Evolutionary conservation across 2,888 invertebrate species (phyloP).

Genomic region (Stenodema calcarata): DNA sequence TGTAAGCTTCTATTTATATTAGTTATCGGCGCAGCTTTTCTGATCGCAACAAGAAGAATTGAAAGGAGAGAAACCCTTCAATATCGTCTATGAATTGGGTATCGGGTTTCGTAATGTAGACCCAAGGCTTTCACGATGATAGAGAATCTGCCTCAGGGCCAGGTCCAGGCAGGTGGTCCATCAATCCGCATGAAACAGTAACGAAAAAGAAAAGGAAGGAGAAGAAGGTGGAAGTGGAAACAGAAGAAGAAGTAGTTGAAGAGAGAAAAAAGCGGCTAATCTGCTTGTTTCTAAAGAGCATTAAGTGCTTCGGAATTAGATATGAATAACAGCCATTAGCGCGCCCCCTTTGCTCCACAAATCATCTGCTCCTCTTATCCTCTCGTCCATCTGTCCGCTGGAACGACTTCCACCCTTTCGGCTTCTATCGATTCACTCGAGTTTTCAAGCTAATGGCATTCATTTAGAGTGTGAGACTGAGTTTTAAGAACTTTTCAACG

Average conservation of each 20-base stretch:
- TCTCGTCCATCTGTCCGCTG: constrained; percentile 41
- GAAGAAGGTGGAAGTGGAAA: not conserved
- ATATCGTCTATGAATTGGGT: constrained; percentile 2
- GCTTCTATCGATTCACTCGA: constrained; percentile 31
- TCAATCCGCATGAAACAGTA: not conserved
- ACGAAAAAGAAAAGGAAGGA: not conserved
- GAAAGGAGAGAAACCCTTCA: not conserved
- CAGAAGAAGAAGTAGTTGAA: not conserved
- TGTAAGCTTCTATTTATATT: not conserved
- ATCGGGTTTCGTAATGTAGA: constrained; percentile 23
- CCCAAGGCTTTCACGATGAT: constrained; percentile 1
- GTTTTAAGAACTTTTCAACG: not conserved
- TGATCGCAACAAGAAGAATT: not conserved
- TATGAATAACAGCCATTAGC: constrained; percentile 49
- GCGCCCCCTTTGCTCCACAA: constrained; percentile 46
- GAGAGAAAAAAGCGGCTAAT: constrained; percentile 33
- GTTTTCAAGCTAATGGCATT: constrained; percentile 44
- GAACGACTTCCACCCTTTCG: constrained; percentile 42
- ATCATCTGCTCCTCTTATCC: constrained; percentile 45
- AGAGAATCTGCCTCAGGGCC: constrained; percentile 10
- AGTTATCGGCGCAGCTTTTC: not conserved
- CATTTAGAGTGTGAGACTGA: constrained; percentile 21
- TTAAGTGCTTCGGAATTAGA: constrained; percentile 47
- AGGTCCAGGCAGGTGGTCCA: constrained; percentile 33
- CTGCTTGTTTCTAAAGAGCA: constrained; percentile 47